A percentile compares a stretch with the other conserved stretches of the same genome.
phyloP scores from a whole-genome alignment of 2,888 invertebrate species.

The Melanophora roralis region DNA sequence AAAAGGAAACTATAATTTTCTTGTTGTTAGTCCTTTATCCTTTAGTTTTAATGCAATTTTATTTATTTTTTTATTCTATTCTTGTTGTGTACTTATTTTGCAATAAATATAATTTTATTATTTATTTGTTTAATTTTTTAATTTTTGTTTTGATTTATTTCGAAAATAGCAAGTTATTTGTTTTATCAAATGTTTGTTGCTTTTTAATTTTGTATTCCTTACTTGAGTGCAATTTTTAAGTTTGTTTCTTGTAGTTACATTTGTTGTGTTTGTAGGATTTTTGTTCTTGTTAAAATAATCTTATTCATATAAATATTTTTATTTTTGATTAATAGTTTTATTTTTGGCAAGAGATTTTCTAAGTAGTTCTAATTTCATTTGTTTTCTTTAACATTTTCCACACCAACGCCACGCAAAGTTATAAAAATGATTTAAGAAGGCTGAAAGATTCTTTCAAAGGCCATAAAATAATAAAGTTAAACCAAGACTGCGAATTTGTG shows the following conservation, averaged over 20 bases:
- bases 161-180: conserved; percentile 20
- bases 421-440: conserved; percentile 58
- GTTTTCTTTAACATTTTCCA: conserved; percentile 53
- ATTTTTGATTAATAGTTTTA: conserved; percentile 52
- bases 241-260: conserved; percentile 30
- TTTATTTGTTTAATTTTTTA: conserved; percentile 60
- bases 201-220: conserved; percentile 8
- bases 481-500: too few species aligned
- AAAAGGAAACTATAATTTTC: conserved; percentile 54
- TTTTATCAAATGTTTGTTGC: conserved; percentile 39
- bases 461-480: background rate
- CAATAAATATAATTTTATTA: conserved; percentile 59
- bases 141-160: conserved; percentile 62
- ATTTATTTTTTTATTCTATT: background rate
- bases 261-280: conserved; percentile 11
- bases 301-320: conserved; percentile 30
- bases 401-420: conserved; percentile 56
- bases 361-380: conserved; percentile 3
- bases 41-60: background rate
- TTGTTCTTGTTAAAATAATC: conserved; percentile 18
- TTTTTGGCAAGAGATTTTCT: conserved; percentile 52
- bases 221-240: conserved; percentile 52
- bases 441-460: background rate
- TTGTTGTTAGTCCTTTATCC: background rate
- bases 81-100: conserved; percentile 22